Evolutionary conservation across 2,113 vertebrate genomes (phyloP).

Genomic region (Hassar affinis): DNA sequence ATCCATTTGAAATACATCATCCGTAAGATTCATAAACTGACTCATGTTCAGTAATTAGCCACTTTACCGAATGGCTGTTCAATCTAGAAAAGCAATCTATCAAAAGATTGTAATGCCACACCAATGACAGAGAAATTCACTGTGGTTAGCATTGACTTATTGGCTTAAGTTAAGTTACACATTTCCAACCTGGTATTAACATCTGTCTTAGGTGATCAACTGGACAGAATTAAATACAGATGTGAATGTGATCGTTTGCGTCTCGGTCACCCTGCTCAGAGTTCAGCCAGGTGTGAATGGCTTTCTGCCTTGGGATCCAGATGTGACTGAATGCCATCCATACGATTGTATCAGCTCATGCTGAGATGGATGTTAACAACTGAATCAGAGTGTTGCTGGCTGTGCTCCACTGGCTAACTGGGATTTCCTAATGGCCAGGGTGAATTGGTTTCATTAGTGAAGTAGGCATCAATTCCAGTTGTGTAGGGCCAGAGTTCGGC

Average conservation of each 20-base stretch:
- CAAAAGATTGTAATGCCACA: not conserved
- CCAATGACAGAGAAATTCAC: no score
- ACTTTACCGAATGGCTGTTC: not conserved
- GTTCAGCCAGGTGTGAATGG: no score
- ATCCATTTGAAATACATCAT: not conserved
- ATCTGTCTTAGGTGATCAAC: not conserved
- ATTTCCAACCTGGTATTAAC: not conserved
- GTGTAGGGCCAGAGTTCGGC: not conserved
- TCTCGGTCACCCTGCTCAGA: not conserved
- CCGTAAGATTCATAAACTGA: not conserved
- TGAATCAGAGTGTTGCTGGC: not conserved
- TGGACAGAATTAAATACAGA: not conserved
- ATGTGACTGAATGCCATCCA: not conserved
- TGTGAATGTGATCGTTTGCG: not conserved
- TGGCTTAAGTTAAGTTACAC: not conserved
- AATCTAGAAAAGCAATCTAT: not conserved
- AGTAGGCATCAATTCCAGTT: not conserved
- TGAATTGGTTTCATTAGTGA: not conserved
- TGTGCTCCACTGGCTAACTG: not conserved
- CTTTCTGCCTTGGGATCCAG: not conserved
- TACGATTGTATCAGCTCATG: not conserved
- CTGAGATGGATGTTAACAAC: not conserved
- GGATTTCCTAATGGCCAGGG: not conserved
- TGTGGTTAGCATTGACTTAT: not conserved
- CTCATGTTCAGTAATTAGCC: not conserved